Base-by-base conservation (phyloP, 2,888 invertebrate genomes). In the Dryobotodes eremita region DNA sequence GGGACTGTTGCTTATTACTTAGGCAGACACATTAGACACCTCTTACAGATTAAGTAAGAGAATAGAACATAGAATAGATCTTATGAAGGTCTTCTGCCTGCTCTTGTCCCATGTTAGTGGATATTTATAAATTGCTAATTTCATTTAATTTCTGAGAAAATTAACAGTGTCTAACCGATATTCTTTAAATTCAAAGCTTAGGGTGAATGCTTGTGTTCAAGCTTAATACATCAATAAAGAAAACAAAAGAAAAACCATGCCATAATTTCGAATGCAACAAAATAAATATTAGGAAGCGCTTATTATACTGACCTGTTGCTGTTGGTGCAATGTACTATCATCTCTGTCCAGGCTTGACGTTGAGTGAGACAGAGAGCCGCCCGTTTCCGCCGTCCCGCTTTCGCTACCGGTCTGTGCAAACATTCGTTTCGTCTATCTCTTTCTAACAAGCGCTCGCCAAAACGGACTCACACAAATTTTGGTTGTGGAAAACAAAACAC, bases 281-380 rank as follows among this genome's bases (percentile, higher is more conserved):
- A 78, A 72, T 23, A 15, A 36, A 55, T 13, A 66, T 68, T n/a
- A 57, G 46, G n/a, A 75, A 71, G 72, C 73, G 46, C 31, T 55
- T 10, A 31, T 17, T 6, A 74, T 70, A 88, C 84, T 79, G 92
- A 97, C 97, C 97, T 97, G 97, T 92, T 95, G 94, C 90, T 97
- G 97, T 87, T 96, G 97, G 89, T 95, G 94, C 93, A 97, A 96
- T 83, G 95, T 92, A 77, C 77, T 80, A 91, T 99, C 99, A 86
- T 99, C 99, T 89, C 98, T 97, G 95, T 99, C 99, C 92, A 99
- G 97, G 95, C 98, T 99, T 91, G 98, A 99, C 86, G 98, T 98
- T 95, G 99, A 99, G 94, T 99, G 98, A 93, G 97, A 97, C 97
- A 97, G 89, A 97, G 98, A 93, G 97, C 97, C 94, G 97, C 97